Percentiles rank a stretch among this genome's conserved stretches.
Conservation (phyloP, 2,113 vertebrate genomes). For the Rhynchopsitta pachyrhyncha region DNA sequence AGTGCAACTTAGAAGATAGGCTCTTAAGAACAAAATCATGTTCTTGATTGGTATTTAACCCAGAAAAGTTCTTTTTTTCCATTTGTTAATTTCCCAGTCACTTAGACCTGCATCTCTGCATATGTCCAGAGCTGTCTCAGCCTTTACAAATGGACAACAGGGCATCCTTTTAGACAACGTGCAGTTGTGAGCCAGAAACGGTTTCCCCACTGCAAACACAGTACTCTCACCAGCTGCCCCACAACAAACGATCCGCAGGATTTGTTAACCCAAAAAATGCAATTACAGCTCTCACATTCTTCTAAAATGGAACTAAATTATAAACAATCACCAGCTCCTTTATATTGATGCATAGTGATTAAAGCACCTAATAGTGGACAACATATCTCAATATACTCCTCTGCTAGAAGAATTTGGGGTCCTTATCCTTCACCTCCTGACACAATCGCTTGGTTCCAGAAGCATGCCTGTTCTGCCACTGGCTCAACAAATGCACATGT, state of each 20-base stretch:
- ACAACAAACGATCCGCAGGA: neutral
- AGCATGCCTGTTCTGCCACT: neutral
- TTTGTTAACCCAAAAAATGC: neutral
- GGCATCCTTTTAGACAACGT: neutral
- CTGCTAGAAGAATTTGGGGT: neutral
- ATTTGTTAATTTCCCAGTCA: neutral
- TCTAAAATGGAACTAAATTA: neutral
- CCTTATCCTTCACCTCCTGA: fast-evolving
- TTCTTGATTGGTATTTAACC: neutral
- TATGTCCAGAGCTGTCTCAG: neutral
- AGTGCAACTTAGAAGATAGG: neutral
- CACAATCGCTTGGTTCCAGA: neutral
- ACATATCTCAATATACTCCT: neutral
- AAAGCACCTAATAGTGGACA: neutral
- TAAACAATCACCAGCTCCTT: neutral
- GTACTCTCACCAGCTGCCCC: neutral
- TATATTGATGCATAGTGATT: neutral
- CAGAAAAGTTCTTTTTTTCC: neutral
- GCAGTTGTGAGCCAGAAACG: neutral
- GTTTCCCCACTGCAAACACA: neutral
- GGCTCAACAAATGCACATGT: neutral
- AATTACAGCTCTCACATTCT: neutral
- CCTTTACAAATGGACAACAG: neutral
- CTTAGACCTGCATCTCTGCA: neutral
- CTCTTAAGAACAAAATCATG: neutral